phyloP scores from a whole-genome alignment of 2,888 invertebrate species.

The Cryptosula pallasiana region DNA sequence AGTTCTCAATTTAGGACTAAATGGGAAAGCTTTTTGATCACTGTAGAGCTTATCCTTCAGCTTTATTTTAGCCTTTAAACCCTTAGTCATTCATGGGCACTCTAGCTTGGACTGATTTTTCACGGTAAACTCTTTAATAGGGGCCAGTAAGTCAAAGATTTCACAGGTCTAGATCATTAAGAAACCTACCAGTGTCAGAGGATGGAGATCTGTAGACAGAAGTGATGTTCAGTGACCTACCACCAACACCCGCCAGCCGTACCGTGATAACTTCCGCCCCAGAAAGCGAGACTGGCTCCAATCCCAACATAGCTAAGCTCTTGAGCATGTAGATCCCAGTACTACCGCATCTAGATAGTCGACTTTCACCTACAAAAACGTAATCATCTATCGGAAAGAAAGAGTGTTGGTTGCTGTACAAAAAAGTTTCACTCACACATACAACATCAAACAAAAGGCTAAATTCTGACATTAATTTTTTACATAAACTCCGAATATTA shows the following conservation, averaged over 20 bases:
- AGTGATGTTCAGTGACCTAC: background rate
- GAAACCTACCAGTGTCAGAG: background rate
- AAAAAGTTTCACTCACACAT: background rate
- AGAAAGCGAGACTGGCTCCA: background rate
- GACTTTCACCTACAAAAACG: constrained; percentile 14
- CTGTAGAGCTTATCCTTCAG: too few species aligned
- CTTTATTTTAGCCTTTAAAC: too few species aligned
- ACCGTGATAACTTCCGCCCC: constrained; percentile 8
- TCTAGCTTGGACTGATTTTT: too few species aligned
- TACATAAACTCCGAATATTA: background rate
- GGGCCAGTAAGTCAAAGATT: too few species aligned
- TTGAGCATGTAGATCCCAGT: background rate
- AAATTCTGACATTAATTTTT: background rate
- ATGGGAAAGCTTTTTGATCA: too few species aligned
- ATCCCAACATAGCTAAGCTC: background rate
- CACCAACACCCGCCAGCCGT: background rate
- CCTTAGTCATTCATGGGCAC: too few species aligned
- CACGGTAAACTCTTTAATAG: too few species aligned
- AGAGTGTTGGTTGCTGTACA: background rate
- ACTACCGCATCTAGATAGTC: background rate
- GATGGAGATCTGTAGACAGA: background rate
- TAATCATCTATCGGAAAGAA: constrained; percentile 14
- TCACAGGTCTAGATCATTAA: background rate
- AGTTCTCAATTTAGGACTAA: too few species aligned
- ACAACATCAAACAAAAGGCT: background rate